Conservation (phyloP, 2,113 vertebrate genomes). For the Chaetops frenatus region DNA sequence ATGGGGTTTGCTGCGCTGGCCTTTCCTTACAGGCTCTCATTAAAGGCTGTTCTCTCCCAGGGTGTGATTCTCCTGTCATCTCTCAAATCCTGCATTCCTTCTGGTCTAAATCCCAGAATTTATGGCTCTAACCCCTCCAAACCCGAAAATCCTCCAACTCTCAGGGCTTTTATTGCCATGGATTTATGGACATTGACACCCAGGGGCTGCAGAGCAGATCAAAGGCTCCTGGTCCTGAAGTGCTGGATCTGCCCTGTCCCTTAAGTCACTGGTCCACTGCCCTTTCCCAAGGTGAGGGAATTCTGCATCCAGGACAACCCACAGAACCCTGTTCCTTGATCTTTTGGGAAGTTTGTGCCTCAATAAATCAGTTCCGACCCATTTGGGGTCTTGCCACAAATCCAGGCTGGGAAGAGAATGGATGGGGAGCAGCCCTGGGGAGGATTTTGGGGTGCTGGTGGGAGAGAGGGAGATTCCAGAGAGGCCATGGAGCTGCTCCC, state of each 20-base stretch:
- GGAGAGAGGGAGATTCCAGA: neutral
- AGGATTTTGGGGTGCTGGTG: neutral
- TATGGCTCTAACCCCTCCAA: neutral
- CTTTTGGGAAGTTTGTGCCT: neutral
- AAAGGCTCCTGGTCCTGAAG: neutral
- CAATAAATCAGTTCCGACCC: neutral
- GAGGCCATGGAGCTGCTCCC: neutral
- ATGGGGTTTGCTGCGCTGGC: neutral
- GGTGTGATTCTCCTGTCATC: neutral
- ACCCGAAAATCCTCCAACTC: neutral
- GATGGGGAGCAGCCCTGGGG: neutral
- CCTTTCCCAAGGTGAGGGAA: neutral
- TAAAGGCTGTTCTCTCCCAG: neutral
- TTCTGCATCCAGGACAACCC: neutral
- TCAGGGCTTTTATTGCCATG: neutral
- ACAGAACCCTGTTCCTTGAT: neutral
- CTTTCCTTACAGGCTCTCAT: neutral
- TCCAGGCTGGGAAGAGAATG: neutral
- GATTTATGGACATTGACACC: neutral
- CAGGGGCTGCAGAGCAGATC: neutral
- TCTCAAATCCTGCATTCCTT: neutral
- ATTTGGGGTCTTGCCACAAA: neutral
- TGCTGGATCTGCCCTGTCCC: neutral
- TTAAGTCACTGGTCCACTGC: neutral
- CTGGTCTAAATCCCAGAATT: neutral